Evolutionary conservation across 92 coral and sea anemone species (phyloP).

Genomic region (Montipora capitata): DNA sequence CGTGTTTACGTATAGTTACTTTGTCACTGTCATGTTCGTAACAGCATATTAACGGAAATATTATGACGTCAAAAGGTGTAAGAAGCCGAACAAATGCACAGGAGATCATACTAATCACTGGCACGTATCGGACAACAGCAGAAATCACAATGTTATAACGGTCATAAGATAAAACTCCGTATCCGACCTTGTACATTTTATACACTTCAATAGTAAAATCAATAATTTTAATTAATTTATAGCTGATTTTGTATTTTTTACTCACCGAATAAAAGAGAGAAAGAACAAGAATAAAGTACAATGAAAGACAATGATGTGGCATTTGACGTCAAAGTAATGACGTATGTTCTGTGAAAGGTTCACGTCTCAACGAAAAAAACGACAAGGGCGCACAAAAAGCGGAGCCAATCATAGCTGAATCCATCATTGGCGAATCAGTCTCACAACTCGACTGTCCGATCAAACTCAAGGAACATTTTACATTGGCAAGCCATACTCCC

Average conservation of each 20-base stretch:
- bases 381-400: slow-evolving; percentile 11
- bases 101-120: not conserved
- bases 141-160: too few relatives aligned
- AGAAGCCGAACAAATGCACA: not conserved
- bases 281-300: not conserved
- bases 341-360: slow-evolving; percentile 29
- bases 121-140: too few relatives aligned
- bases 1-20: too few relatives aligned
- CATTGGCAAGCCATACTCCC: not conserved
- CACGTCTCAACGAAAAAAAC: not conserved
- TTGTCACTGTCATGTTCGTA: not conserved
- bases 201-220: too few relatives aligned
- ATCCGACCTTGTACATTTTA: too few relatives aligned
- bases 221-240: too few relatives aligned
- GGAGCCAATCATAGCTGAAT: not conserved
- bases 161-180: too few relatives aligned
- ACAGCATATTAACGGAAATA: not conserved
- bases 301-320: not conserved
- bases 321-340: slow-evolving; percentile 39
- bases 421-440: slow-evolving; percentile 16
- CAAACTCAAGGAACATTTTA: not conserved
- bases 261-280: not conserved
- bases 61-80: not conserved
- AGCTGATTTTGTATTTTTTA: too few relatives aligned
- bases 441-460: not conserved